These are phyloP conservation scores for Girardinus metallicus DNA, from an alignment of 2,797 vertebrate genomes.

Conservation along the genomic window DNA sequence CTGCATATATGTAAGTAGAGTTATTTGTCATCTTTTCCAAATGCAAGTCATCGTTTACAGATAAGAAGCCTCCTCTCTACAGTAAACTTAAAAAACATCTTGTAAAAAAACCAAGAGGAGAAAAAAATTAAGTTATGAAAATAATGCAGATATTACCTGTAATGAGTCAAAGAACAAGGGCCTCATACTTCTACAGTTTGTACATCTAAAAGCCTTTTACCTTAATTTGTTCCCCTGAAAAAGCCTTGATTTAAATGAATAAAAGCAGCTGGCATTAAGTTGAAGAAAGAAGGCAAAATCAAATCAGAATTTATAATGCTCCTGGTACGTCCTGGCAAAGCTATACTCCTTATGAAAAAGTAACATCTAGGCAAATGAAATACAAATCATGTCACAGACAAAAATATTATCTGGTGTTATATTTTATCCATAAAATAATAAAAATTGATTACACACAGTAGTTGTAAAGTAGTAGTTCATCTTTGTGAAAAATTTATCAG, in stretches of 20 bases:
- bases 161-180: neutral
- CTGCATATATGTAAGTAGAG: neutral
- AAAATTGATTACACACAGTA: neutral
- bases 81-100: neutral
- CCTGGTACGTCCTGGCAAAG: neutral
- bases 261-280: neutral
- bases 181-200: neutral
- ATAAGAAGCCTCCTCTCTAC: neutral
- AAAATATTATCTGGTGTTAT: neutral
- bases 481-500: neutral
- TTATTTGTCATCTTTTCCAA: neutral
- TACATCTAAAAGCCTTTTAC: conserved; percentile 5
- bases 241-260: neutral
- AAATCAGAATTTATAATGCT: neutral
- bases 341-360: neutral
- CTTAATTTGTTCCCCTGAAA: neutral
- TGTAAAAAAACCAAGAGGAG: neutral
- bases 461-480: neutral
- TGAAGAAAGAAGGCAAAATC: neutral
- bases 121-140: neutral
- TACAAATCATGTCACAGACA: neutral
- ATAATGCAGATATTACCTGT: neutral
- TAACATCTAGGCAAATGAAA: neutral
- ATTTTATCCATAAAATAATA: neutral
- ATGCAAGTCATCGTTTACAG: neutral